Conservation (phyloP, 2,797 vertebrate genomes). For the Macrochelys suwanniensis region DNA sequence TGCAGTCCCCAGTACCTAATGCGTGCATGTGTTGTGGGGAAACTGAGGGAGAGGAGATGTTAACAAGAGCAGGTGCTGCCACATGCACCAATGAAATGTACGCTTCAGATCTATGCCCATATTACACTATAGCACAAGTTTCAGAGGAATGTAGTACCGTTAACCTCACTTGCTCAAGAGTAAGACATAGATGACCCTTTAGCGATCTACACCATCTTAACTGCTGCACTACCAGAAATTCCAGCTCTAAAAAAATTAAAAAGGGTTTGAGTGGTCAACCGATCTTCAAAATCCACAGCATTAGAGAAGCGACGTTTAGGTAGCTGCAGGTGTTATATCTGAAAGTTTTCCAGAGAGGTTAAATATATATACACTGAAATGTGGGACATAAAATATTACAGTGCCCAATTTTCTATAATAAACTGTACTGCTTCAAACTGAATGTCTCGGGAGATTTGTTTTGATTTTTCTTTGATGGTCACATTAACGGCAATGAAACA, state of each 20-base stretch:
- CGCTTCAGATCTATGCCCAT: background rate
- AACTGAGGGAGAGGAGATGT: background rate
- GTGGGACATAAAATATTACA: slow-evolving; percentile 41
- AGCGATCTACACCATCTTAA: slow-evolving; percentile 1
- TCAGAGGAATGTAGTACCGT: background rate
- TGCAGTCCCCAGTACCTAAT: background rate
- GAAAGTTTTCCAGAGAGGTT: slow-evolving; percentile 47
- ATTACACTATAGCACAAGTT: background rate
- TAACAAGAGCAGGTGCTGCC: background rate
- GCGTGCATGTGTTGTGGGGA: background rate
- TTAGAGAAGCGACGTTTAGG: background rate
- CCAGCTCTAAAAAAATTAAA: background rate
- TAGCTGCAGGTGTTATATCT: background rate
- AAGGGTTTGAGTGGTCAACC: background rate
- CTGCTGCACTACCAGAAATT: background rate
- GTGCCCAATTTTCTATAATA: slow-evolving; percentile 49
- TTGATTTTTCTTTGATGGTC: slow-evolving; percentile 44
- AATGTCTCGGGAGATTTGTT: slow-evolving; percentile 28
- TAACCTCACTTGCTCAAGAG: background rate
- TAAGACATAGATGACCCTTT: background rate
- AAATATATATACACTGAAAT: slow-evolving; percentile 5
- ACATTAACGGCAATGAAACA: slow-evolving; percentile 31
- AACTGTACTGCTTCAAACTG: slow-evolving; percentile 8
- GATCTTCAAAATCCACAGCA: background rate
- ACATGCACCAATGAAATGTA: background rate